phyloP scores from a whole-genome alignment of 2,888 invertebrate genomes.

The Phengaris arion region DNA sequence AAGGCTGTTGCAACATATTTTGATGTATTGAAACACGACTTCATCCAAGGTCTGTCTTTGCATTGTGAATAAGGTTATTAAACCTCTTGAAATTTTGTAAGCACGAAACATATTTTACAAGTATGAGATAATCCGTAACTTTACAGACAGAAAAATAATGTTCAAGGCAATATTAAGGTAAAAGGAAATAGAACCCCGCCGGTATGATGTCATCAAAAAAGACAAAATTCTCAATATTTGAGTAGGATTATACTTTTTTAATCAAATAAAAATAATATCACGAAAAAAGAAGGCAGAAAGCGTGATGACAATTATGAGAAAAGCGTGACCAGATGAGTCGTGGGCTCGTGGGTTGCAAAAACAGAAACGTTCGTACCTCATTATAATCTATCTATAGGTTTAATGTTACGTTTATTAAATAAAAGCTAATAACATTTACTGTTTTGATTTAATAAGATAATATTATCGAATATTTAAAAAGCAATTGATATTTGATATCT shows the following conservation, averaged over 20 bases:
- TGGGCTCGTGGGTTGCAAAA: constrained; percentile 17
- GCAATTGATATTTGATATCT: too few relatives aligned
- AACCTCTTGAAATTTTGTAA: neutral
- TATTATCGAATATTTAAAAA: neutral
- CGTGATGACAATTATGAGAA: constrained; percentile 13
- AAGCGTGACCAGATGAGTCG: constrained; percentile 10
- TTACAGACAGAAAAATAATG: neutral
- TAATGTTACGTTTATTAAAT: neutral
- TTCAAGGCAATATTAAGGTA: too few relatives aligned
- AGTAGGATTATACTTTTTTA: too few relatives aligned
- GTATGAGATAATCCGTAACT: neutral
- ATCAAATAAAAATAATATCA: neutral
- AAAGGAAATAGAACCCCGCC: too few relatives aligned
- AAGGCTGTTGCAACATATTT: neutral
- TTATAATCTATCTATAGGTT: neutral
- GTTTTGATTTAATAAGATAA: neutral
- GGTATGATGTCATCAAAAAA: too few relatives aligned
- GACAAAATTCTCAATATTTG: too few relatives aligned
- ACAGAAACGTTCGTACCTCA: neutral
- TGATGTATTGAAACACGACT: neutral
- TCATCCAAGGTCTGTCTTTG: neutral
- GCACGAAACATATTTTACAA: neutral
- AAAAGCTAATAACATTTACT: neutral
- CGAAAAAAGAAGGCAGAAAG: constrained; percentile 7
- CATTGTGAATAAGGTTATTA: constrained; percentile 16